phyloP scores from a whole-genome alignment of 92 coral and sea anemone species.

The Zoanthus sociatus region DNA sequence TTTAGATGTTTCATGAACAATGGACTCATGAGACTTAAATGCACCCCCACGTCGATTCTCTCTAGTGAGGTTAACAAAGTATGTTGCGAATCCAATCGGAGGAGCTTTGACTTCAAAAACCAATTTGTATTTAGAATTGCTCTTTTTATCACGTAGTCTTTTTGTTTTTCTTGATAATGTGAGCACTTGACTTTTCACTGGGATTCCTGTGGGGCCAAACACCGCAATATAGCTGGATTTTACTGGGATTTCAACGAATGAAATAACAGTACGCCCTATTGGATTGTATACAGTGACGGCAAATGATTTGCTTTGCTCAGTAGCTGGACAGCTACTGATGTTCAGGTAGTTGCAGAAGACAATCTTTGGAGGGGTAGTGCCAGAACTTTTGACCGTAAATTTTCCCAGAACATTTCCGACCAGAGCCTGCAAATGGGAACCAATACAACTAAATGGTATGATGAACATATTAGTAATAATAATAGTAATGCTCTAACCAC shows the following conservation, averaged over 20 bases:
- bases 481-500: neutral
- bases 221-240: conserved; percentile 64
- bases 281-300: conserved; percentile 91
- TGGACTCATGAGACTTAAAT: neutral
- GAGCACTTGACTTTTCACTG: conserved; percentile 70
- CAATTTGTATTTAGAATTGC: conserved; percentile 77
- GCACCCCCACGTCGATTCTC: neutral
- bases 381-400: conserved; percentile 54
- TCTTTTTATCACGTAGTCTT: conserved; percentile 68
- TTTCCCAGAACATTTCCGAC: conserved; percentile 78
- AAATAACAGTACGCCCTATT: conserved; percentile 72
- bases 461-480: neutral
- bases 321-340: conserved; percentile 87
- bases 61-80: conserved; percentile 63
- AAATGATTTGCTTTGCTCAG: conserved; percentile 78
- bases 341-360: conserved; percentile 89
- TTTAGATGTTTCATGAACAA: neutral
- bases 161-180: conserved; percentile 76
- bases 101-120: conserved; percentile 78
- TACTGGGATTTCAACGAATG: conserved; percentile 82
- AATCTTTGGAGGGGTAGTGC: conserved; percentile 56
- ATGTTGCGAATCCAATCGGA: conserved; percentile 86
- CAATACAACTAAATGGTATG: neutral
- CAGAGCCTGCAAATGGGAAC: conserved; percentile 58
- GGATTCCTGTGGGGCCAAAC: conserved; percentile 71